phyloP scores from a whole-genome alignment of 2,888 invertebrate genomes.

The Chrysodeixis includens region DNA sequence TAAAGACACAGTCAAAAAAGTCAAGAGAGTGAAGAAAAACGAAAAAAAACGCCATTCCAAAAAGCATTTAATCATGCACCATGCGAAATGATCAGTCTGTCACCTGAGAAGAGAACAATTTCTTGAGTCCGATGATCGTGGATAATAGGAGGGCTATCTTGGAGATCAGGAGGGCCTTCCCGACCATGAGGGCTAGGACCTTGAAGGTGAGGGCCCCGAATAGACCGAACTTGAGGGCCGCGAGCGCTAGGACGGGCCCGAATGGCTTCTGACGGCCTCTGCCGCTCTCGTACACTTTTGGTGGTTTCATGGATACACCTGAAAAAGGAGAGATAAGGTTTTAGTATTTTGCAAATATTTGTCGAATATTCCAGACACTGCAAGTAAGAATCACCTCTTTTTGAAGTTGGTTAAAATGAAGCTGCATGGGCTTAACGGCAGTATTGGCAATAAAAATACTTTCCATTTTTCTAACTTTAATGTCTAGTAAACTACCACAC shows the following conservation, averaged over 20 bases:
- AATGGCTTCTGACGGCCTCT: conserved; percentile 93
- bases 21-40: conserved; percentile 40
- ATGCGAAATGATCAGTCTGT: conserved; percentile 64
- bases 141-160: conserved; percentile 95
- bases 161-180: conserved; percentile 95
- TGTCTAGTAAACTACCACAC: too few species aligned
- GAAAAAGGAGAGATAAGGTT: conserved; percentile 52
- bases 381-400: too few species aligned
- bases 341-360: background rate
- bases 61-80: conserved; percentile 57
- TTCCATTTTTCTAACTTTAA: too few species aligned
- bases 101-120: conserved; percentile 93
- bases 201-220: conserved; percentile 95
- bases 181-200: conserved; percentile 94
- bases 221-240: conserved; percentile 94
- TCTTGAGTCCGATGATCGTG: conserved; percentile 94
- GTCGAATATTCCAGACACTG: too few species aligned
- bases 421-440: too few species aligned
- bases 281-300: conserved; percentile 90
- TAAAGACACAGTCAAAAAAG: background rate
- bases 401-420: too few species aligned
- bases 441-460: too few species aligned
- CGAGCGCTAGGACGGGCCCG: conserved; percentile 92
- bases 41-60: conserved; percentile 18
- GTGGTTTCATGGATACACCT: conserved; percentile 92